Base-by-base conservation (phyloP, 2,888 invertebrate species). In the Coecobrya sp. region DNA sequence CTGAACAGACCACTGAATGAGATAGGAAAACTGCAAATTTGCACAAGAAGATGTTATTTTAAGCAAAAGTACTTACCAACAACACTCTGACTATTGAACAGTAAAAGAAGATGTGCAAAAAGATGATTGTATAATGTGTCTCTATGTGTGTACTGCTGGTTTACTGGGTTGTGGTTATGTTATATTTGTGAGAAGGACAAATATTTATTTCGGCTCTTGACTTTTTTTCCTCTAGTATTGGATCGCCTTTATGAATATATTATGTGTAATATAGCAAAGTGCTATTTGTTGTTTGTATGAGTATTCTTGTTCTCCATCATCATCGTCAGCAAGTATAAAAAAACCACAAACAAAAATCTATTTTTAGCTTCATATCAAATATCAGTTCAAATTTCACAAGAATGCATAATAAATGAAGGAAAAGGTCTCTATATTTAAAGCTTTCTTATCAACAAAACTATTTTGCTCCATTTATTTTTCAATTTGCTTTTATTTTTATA, bases 171-270 rank as follows among this genome's bases (percentile, higher is more conserved):
- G 52, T 30, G 81, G 81, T n/a, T 42, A 52, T 68, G 25, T 10
- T 22, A 62, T 19, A 62, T 36, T 36, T 36, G 36, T 36, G 36
- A 36, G 36, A 36, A 85, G 85, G 85, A 85, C 85, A 85, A 85
- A 85, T 85, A 85, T 85, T 85, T 85, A 85, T 85, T 85, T 85
- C 85, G 65, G 85, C 68, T 85, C 62, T 82, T 45, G 16, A n/a
- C 16, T 49, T 22, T 68, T n/a, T 27, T 45, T 85, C 84, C 42
- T 68, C 68, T 22, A 19, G 3, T 36, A 82, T 82, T 82, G 19
- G 27, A 79, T 49, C 16, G 25, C 3, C 45, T 13, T 22, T 79
- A 79, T 79, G 52, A 49, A 79, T 79, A 49, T 27, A 79, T 52
- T 79, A 52, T 27, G 52, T 25, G 11, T 49, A 76, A 79, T 79